Percentiles rank a stretch among this genome's conserved stretches.
phyloP scores from a whole-genome alignment of 2,888 invertebrate species.

The Acanthosoma haemorrhoidale region DNA sequence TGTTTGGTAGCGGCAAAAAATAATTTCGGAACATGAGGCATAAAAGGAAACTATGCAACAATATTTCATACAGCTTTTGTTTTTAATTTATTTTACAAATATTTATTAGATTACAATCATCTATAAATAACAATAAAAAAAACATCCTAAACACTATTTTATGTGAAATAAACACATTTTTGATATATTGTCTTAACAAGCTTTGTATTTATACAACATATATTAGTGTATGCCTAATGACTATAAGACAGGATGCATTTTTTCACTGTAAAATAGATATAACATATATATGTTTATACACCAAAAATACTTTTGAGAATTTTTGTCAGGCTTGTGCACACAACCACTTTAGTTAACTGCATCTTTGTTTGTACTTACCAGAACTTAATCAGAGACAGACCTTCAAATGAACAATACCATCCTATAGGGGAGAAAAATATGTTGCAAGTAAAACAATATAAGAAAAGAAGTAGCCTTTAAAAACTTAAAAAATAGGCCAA shows the following conservation, averaged over 20 bases:
- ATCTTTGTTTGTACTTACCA: background rate
- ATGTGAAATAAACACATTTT: conserved; percentile 10
- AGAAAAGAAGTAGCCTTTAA: no score
- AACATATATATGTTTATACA: background rate
- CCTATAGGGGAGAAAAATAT: background rate
- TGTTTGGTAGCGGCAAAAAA: no score
- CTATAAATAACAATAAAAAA: conserved; percentile 12
- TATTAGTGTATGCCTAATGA: background rate
- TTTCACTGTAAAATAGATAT: background rate
- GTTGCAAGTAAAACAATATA: no score
- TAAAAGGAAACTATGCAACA: no score
- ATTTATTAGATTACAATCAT: background rate
- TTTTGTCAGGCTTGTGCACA: conserved; percentile 7
- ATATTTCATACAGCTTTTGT: background rate
- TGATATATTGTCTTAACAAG: conserved; percentile 4
- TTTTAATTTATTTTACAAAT: conserved; percentile 8
- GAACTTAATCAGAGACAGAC: background rate
- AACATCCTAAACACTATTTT: background rate
- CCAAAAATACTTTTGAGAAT: background rate
- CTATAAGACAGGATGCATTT: background rate
- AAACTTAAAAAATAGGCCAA: background rate
- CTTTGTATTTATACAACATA: background rate
- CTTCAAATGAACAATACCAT: background rate
- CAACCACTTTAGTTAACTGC: conserved; percentile 4
- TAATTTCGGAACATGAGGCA: no score